Evolutionary conservation across 1,140 invertebrate genomes (phyloP), one percentile per base, ranked within the genome.

Genomic region (Drosophila busckii): DNA sequence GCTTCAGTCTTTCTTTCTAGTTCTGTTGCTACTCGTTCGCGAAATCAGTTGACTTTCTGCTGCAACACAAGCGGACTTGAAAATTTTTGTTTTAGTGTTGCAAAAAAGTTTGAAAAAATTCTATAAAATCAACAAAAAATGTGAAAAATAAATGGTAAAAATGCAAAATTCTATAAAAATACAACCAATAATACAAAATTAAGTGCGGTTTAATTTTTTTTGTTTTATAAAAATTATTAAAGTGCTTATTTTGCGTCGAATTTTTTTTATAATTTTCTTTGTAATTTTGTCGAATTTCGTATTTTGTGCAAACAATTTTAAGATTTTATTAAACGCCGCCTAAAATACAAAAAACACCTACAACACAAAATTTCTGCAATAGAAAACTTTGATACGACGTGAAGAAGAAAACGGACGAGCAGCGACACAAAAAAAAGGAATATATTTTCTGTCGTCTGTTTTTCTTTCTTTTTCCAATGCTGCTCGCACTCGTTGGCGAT

Each of bases 391-490:
- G 76, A 85, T 80, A 80, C 83, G 84, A 86, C 83, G 66, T 78
- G 83, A 85, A 85, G 71, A 83, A 75, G 76, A 80, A 82, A 82
- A 80, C 75, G 73, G 66, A 70, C 71, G 71, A 76, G 70, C 82
- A 70, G 60, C 53, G 58, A 75, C 69, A 65, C 66, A 83, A 85
- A 85, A 78, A 80, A 82, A 82, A 78, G 62, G 56, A 75, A 75
- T 75, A 75, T 73, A 80, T 71, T 80, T 85, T 70, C 69, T 83
- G 83, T 73, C 68, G 67, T 76, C 83, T 85, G 78, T 86, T 86
- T 83, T 86, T 86, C 84, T 85, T 86, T 86, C 83, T 84, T 86
- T 86, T 86, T 86, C 64, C 76, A 85, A 78, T 85, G 76, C 83
- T 85, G 64, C 70, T 85, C 83, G 70, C 83, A 85, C 83, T 85